phyloP scores from a whole-genome alignment of 2,888 invertebrate genomes.

The Pinctada fucata region DNA sequence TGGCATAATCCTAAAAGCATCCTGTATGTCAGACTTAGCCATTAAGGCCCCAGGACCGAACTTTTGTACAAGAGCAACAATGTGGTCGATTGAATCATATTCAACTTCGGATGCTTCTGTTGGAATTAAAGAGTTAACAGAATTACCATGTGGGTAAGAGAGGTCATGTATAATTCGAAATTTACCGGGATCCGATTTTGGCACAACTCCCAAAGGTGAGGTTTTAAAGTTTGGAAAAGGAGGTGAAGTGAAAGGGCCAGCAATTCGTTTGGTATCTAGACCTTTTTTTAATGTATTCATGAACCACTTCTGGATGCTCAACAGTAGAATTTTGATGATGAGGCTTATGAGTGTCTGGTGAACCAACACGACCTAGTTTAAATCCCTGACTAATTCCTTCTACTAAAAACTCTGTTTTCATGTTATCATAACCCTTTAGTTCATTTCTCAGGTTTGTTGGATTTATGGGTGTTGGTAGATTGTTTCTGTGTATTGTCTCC shows the following conservation, averaged over 20 bases:
- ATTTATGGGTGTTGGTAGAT: not conserved
- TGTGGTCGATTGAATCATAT: not conserved
- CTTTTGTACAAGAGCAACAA: not conserved
- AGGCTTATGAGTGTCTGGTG: not conserved
- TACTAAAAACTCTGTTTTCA: not conserved
- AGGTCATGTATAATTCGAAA: conserved; percentile 5
- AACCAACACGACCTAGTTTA: not conserved
- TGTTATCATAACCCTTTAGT: not conserved
- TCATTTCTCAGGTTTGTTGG: not conserved
- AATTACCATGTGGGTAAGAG: not conserved
- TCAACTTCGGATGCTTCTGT: not conserved
- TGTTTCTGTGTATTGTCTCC: not conserved
- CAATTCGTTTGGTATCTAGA: not conserved
- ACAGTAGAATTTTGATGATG: not conserved
- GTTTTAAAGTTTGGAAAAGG: not conserved
- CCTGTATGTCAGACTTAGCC: not conserved
- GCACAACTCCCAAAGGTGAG: not conserved
- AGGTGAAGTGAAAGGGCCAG: not conserved
- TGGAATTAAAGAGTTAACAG: not conserved
- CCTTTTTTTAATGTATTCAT: conserved; percentile 1
- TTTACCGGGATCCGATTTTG: not conserved
- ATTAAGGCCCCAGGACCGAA: not conserved
- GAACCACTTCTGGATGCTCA: not conserved
- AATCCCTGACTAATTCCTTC: not conserved
- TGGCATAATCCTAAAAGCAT: no score